Percentiles rank a stretch among this genome's conserved stretches.
Evolutionary conservation across 2,113 vertebrate genomes (phyloP).

Genomic region (Nipponia nippon): DNA sequence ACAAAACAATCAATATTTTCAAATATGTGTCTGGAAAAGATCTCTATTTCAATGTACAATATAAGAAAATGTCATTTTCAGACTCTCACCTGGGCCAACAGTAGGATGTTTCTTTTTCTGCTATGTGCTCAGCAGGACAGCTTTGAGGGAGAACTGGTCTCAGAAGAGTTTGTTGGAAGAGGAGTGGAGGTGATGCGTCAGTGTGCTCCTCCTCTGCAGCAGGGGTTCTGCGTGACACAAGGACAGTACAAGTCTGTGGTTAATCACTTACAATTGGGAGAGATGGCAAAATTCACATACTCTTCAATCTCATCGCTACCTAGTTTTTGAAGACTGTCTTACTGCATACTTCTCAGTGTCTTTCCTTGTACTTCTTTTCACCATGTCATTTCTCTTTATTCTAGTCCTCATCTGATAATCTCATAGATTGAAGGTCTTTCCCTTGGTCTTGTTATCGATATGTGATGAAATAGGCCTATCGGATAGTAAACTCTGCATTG

Average conservation of each 20-base stretch:
- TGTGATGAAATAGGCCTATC: background rate
- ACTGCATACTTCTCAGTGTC: background rate
- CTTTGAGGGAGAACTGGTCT: background rate
- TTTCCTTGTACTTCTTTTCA: background rate
- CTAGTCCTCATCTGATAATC: background rate
- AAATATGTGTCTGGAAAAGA: background rate
- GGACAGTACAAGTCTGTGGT: background rate
- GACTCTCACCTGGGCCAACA: background rate
- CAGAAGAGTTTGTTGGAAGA: background rate
- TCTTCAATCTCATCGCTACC: background rate
- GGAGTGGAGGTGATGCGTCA: fast-evolving
- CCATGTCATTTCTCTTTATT: background rate
- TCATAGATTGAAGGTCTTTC: background rate
- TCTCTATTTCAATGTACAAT: background rate
- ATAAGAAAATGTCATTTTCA: background rate
- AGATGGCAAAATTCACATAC: background rate
- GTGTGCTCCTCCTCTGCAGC: background rate
- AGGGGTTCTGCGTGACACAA: background rate
- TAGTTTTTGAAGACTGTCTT: background rate
- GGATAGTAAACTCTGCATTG: background rate
- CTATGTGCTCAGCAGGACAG: background rate
- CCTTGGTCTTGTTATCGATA: background rate
- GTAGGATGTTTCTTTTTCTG: background rate
- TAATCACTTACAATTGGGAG: background rate
- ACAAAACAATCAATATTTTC: background rate